Conservation (phyloP, 2,113 vertebrate species). For the Anolis carolinensis region DNA sequence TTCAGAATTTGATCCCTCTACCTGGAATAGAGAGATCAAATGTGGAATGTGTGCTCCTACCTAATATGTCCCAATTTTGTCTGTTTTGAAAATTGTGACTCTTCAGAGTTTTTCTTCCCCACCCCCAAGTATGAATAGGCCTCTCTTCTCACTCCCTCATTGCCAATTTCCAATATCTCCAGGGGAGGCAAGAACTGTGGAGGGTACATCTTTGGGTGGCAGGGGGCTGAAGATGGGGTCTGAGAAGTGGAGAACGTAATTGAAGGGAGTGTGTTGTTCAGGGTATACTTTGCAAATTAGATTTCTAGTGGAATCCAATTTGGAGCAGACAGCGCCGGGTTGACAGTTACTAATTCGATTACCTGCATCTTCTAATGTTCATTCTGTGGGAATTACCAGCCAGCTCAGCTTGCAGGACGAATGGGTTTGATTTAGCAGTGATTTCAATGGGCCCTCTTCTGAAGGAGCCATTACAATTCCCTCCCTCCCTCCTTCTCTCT, state of each 20-base stretch:
- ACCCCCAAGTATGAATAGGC: background rate
- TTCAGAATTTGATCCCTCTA: background rate
- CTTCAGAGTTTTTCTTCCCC: background rate
- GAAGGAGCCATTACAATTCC: background rate
- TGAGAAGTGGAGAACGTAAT: background rate
- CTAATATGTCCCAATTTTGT: background rate
- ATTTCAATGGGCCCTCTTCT: background rate
- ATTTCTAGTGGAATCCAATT: slow-evolving; percentile 42
- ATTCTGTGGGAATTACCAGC: slow-evolving; percentile 18
- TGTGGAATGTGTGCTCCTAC: background rate
- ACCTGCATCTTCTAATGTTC: slow-evolving; percentile 37
- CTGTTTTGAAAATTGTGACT: background rate
- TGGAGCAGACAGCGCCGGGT: slow-evolving; percentile 33
- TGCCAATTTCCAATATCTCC: slow-evolving; percentile 6
- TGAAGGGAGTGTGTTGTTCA: slow-evolving; percentile 18
- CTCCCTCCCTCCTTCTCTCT: background rate
- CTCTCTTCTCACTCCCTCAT: background rate
- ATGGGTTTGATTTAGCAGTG: slow-evolving; percentile 34
- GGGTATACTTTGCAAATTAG: slow-evolving; percentile 40
- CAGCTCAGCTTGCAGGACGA: slow-evolving; percentile 13
- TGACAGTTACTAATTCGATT: slow-evolving; percentile 37
- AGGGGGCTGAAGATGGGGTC: background rate
- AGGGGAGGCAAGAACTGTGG: slow-evolving; percentile 23
- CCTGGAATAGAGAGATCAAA: too few relatives aligned
- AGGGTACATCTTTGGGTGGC: slow-evolving; percentile 38